Percentiles rank a stretch among this genome's conserved stretches.
These are phyloP conservation scores for Colistium nudipinnis DNA, from an alignment of 2,113 vertebrate genomes.

Conservation along the genomic window DNA sequence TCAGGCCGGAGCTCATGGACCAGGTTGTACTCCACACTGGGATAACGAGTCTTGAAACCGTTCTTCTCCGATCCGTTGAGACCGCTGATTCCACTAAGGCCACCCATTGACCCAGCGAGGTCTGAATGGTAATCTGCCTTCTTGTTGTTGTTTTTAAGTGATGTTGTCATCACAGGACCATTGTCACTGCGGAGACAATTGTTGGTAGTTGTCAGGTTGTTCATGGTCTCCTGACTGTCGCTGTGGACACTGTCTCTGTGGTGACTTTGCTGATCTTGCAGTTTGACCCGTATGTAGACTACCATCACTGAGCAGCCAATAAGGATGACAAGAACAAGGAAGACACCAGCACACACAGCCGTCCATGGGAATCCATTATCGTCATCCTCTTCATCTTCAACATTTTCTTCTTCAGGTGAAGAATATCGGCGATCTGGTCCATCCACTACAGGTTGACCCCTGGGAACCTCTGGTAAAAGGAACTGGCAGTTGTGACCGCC, in stretches of 20 bases:
- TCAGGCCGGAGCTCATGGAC: slow-evolving; percentile 91
- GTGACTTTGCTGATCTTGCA: slow-evolving; percentile 85
- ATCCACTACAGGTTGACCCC: slow-evolving; percentile 81
- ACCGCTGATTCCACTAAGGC: slow-evolving; percentile 69
- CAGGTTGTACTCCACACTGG: slow-evolving; percentile 94
- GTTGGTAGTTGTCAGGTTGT: slow-evolving; percentile 90
- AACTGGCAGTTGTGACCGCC: slow-evolving; percentile 97
- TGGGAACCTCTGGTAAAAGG: slow-evolving; percentile 86
- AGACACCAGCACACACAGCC: slow-evolving; percentile 89
- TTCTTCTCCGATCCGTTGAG: slow-evolving; percentile 83
- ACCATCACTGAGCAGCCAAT: slow-evolving; percentile 89
- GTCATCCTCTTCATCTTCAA: slow-evolving; percentile 69
- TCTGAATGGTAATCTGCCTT: slow-evolving; percentile 94
- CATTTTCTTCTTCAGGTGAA: slow-evolving; percentile 72
- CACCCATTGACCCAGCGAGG: slow-evolving; percentile 71
- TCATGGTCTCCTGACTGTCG: slow-evolving; percentile 94
- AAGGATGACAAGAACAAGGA: slow-evolving; percentile 91
- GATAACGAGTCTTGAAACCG: slow-evolving; percentile 90
- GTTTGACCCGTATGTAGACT: slow-evolving; percentile 88
- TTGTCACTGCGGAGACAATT: slow-evolving; percentile 92
- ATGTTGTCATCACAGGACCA: slow-evolving; percentile 87
- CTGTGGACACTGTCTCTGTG: slow-evolving; percentile 83
- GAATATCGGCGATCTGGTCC: slow-evolving; percentile 85
- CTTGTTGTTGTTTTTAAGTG: slow-evolving; percentile 98
- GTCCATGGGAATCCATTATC: slow-evolving; percentile 90